Evolutionary conservation across 92 coral and sea anemone genomes (phyloP), one percentile per base, ranked within the genome.

Genomic region (Pocillopora grandis): DNA sequence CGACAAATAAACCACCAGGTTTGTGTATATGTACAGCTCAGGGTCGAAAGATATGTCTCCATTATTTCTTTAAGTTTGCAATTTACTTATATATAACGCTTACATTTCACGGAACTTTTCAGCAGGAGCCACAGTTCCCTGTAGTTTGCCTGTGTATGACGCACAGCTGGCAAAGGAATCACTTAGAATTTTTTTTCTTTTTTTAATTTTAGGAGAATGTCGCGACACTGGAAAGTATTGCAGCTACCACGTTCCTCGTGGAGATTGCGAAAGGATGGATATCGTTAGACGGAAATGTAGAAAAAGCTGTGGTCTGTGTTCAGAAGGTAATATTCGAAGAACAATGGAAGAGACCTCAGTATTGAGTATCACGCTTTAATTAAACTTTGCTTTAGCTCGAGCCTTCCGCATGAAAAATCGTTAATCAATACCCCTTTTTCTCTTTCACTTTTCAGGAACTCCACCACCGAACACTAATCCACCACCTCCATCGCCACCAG

Each of bases 261-360:
- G 94, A 49, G 94, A 91, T 58, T 91, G 91, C 75, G 31, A 84
- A 21, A 84, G 10, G 36, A 84, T 84, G 91, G 27, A 75, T 60
- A 85, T 91, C 9, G 94, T 88, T 21, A 78, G 91, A 66, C 21
- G 73, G 64, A 88, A 31, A 55, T 91, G 94, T 58, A 84, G 21
- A 74, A 91, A 91, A 85, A 84, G 94, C 72, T 88, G 94, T 60
- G 83, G 83, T 0, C 62, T 91, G 59, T 91, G 94, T 90, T 70
- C 76, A 16, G 23, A 56, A 37, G 33, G 77, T 37, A 73, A 37
- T 35, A 21, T 12, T 65, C 20, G 4, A 42, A 42, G 52, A 42
- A 42, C 4, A 42, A 42, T 42, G 1, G 52, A 42, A 42, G 7
- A 42, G 4, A 42, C 52, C 0, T 42, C 52, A 3, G 52, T 42